phyloP scores from a whole-genome alignment of 2,797 vertebrate genomes.

The Gadopsis bispinosus region DNA sequence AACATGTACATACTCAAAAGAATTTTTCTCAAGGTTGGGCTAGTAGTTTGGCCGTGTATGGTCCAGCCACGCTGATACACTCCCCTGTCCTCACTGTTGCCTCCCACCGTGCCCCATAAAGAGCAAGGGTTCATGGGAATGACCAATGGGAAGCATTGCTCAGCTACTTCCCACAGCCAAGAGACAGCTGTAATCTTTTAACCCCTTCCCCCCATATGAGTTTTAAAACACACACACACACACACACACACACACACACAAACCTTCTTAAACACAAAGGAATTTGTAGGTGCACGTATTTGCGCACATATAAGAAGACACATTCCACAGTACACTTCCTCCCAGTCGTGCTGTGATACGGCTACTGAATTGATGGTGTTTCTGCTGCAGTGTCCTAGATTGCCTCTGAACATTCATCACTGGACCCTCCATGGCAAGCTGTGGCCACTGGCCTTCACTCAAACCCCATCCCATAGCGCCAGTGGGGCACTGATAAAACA shows the following conservation, averaged over 20 bases:
- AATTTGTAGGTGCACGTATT: slow-evolving; percentile 69
- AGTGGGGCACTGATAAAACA: slow-evolving; percentile 83
- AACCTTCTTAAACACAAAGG: slow-evolving; percentile 66
- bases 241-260: slow-evolving; percentile 44
- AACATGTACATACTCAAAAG: neutral
- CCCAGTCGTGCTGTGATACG: slow-evolving; percentile 80
- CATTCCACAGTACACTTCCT: slow-evolving; percentile 58
- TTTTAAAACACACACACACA: slow-evolving; percentile 65
- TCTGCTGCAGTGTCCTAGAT: slow-evolving; percentile 87
- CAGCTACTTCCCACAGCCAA: slow-evolving; percentile 95
- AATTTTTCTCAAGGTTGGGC: slow-evolving; percentile 37
- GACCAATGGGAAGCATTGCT: slow-evolving; percentile 92
- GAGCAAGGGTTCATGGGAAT: slow-evolving; percentile 96
- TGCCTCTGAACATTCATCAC: slow-evolving; percentile 88
- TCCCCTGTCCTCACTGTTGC: slow-evolving; percentile 78
- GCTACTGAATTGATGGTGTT: slow-evolving; percentile 88
- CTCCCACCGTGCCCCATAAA: slow-evolving; percentile 87
- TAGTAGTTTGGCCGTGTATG: slow-evolving; percentile 79
- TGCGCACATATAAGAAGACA: slow-evolving; percentile 50
- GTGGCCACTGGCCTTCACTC: slow-evolving; percentile 84
- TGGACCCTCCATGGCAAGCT: slow-evolving; percentile 84
- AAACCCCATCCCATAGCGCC: slow-evolving; percentile 79
- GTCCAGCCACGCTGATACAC: slow-evolving; percentile 77
- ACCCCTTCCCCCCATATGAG: slow-evolving; percentile 78
- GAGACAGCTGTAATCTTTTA: slow-evolving; percentile 96